Base-by-base conservation (phyloP, 2,113 vertebrate species). In the Struthidea cinerea region DNA sequence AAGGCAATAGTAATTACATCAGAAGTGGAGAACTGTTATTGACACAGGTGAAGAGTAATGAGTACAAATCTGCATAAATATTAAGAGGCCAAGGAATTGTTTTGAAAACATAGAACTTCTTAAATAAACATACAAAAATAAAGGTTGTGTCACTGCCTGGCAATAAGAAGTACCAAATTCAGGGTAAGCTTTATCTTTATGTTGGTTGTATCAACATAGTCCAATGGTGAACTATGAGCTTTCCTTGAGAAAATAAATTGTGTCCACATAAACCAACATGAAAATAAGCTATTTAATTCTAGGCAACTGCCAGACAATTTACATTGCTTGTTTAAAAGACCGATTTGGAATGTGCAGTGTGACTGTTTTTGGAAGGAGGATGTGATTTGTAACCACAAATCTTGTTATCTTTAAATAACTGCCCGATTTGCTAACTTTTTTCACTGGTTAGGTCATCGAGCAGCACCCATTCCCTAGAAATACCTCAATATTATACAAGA, bases 201-300 rank as follows among this genome's bases (percentile, higher is more conserved):
- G 65, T 89, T 85, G 95, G 69, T 77, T 91, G 19, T 85, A 53
- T 80, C 90, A 94, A 74, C 83, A 92, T 69, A 79, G 20, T 84
- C 9, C 42, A 65, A 0, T 12, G 55, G 50, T 65, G 82, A 92
- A 21, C n/a, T 85, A 44, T 30, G 85, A 83, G 59, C 65, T 83
- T 16, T 89, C 47, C 63, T 76, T 77, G 49, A 42, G 65, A 92
- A 88, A 93, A 93, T 17, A 67, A 70, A 84, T 26, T 8, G 6
- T 35, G 44, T 57, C 47, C 44, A 21, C 57, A 39, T 16, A n/a
- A 87, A 79, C 57, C 59, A 88, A 61, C 20, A 50, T 21, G 12
- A 65, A 73, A 82, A 93, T 37, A 79, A 76, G 18, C 77, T 59
- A 30, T 82, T 78, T 67, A 84, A 91, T 47, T 64, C 60, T 22